phyloP scores from a whole-genome alignment of 1,140 invertebrate species.

The Hypothenemus hampei region DNA sequence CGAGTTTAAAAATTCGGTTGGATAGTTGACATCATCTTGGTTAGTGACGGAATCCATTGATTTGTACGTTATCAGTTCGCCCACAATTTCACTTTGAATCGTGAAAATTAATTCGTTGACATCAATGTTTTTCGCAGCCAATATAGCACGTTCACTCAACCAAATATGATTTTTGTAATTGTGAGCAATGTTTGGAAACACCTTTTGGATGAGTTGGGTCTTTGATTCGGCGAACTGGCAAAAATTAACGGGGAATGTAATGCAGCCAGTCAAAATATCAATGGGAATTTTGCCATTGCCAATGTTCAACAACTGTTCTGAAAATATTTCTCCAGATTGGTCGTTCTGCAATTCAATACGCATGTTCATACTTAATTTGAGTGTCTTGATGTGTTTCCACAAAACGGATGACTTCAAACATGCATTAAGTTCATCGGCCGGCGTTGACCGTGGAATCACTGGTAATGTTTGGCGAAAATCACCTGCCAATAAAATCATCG shows the following conservation, averaged over 20 bases:
- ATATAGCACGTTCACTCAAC: conserved; percentile 39
- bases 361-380: conserved; percentile 31
- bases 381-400: conserved; percentile 42
- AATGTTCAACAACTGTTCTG: conserved; percentile 35
- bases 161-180: conserved; percentile 41
- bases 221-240: conserved; percentile 12
- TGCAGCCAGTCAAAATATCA: background rate
- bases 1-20: conserved; percentile 38
- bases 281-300: conserved; percentile 27
- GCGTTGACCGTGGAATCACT: conserved; percentile 43
- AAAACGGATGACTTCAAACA: conserved; percentile 47
- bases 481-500: conserved; percentile 23
- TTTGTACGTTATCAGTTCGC: conserved; percentile 39
- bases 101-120: conserved; percentile 41
- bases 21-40: conserved; percentile 42
- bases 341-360: conserved; percentile 34
- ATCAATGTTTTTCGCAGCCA: conserved; percentile 40
- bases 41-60: conserved; percentile 42
- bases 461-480: no score
- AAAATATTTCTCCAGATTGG: conserved; percentile 31
- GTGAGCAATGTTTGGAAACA: conserved; percentile 30
- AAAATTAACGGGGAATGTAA: background rate
- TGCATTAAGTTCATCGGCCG: conserved; percentile 45
- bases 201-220: conserved; percentile 34
- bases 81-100: conserved; percentile 37